phyloP scores from a whole-genome alignment of 1,140 invertebrate species.

The Zaprionus taronus region DNA sequence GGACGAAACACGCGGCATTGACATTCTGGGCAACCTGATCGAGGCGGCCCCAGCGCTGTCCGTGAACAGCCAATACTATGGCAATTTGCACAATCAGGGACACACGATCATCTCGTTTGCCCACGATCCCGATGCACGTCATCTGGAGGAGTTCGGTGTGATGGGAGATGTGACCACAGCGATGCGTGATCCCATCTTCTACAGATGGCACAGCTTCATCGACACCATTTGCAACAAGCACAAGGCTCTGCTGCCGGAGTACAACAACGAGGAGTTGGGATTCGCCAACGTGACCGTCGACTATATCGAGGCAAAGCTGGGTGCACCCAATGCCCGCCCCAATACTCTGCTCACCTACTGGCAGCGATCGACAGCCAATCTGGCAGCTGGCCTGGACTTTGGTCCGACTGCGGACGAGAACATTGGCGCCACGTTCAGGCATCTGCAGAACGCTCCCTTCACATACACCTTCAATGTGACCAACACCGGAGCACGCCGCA shows the following conservation, averaged over 20 bases:
- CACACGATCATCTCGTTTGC: slow-evolving; percentile 87
- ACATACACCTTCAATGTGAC: slow-evolving; percentile 85
- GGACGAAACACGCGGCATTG: slow-evolving; percentile 85
- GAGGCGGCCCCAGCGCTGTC: slow-evolving; percentile 86
- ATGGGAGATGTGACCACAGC: slow-evolving; percentile 89
- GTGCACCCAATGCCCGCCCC: slow-evolving; percentile 60
- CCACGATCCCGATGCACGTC: slow-evolving; percentile 87
- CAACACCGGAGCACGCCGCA: slow-evolving; percentile 71
- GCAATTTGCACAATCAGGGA: slow-evolving; percentile 88
- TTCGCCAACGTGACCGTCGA: slow-evolving; percentile 78
- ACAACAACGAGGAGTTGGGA: slow-evolving; percentile 84
- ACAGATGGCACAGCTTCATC: slow-evolving; percentile 89
- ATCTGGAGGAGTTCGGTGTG: slow-evolving; percentile 87
- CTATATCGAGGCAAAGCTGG: slow-evolving; percentile 81
- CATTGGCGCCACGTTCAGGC: slow-evolving; percentile 87
- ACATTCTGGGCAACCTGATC: slow-evolving; percentile 88
- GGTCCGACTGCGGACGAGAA: slow-evolving; percentile 84
- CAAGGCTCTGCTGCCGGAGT: slow-evolving; percentile 88
- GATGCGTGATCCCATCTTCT: slow-evolving; percentile 90
- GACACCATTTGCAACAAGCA: slow-evolving; percentile 88
- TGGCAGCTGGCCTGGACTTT: slow-evolving; percentile 87
- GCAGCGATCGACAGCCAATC: slow-evolving; percentile 87
- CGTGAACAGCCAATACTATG: slow-evolving; percentile 87
- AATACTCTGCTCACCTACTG: slow-evolving; percentile 86
- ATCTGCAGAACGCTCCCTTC: slow-evolving; percentile 88